phyloP scores from a whole-genome alignment of 2,888 invertebrate genomes.

The Himalopsyche kuldschensis region DNA sequence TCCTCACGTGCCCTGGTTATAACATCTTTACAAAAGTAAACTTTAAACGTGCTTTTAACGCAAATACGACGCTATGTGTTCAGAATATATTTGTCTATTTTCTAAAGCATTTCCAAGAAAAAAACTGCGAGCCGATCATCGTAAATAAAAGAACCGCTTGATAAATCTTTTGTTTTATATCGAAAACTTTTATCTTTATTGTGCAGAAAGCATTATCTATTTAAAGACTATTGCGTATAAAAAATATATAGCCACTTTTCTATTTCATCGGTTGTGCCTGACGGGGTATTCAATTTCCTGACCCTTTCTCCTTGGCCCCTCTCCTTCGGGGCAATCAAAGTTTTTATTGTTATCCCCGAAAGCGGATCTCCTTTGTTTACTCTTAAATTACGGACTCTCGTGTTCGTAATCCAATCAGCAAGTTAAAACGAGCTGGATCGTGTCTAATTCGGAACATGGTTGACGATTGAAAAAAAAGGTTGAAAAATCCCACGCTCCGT shows the following conservation, averaged over 20 bases:
- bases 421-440: not conserved
- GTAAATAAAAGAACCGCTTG: not conserved
- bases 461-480: not conserved
- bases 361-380: not conserved
- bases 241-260: not conserved
- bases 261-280: not conserved
- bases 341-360: slow-evolving; percentile 21
- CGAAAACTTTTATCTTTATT: not conserved
- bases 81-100: no score
- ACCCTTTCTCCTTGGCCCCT: slow-evolving; percentile 6
- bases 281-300: slow-evolving; percentile 24
- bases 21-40: no score
- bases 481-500: not conserved
- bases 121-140: not conserved
- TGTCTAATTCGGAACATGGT: not conserved
- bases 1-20: no score
- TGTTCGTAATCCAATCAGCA: not conserved
- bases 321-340: slow-evolving; percentile 23
- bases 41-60: no score
- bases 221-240: not conserved
- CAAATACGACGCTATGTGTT: no score
- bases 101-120: no score
- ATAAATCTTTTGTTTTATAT: not conserved
- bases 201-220: not conserved
- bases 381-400: not conserved